phyloP scores from a whole-genome alignment of 2,797 vertebrate species.

The Oophaga sylvatica region DNA sequence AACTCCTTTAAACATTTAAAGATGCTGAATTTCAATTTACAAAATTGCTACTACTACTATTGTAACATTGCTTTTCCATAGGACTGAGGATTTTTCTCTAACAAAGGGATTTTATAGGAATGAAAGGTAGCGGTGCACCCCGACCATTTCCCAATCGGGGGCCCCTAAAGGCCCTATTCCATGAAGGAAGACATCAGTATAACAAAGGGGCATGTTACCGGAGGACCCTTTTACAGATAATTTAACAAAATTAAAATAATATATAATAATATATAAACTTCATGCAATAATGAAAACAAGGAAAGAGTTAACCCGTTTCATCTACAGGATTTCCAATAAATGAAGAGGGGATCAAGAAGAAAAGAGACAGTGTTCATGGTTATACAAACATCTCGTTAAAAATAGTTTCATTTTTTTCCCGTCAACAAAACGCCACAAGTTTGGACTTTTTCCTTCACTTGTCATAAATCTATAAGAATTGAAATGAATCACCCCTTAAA shows the following conservation, averaged over 20 bases:
- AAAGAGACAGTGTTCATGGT: conserved; percentile 57
- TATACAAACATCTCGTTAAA: conserved; percentile 61
- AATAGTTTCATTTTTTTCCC: conserved; percentile 62
- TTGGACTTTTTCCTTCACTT: conserved; percentile 56
- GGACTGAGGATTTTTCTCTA: no score
- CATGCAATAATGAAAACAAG: neutral
- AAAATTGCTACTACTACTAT: no score
- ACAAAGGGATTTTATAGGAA: no score
- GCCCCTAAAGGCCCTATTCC: no score
- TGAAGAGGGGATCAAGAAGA: conserved; percentile 49
- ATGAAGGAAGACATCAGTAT: no score
- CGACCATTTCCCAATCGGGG: no score
- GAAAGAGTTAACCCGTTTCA: conserved; percentile 25
- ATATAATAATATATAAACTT: neutral
- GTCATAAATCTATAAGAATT: conserved; percentile 52
- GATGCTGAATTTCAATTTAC: no score
- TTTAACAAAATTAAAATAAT: neutral
- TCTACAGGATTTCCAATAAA: conserved; percentile 70
- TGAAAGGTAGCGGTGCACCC: no score
- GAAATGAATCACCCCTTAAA: conserved; percentile 63
- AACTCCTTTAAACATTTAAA: no score
- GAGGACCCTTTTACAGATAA: no score
- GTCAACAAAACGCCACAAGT: conserved; percentile 56
- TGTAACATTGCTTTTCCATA: no score
- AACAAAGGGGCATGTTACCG: no score